Evolutionary conservation across 2,888 invertebrate species (phyloP).

Genomic region (Cinara cedri): DNA sequence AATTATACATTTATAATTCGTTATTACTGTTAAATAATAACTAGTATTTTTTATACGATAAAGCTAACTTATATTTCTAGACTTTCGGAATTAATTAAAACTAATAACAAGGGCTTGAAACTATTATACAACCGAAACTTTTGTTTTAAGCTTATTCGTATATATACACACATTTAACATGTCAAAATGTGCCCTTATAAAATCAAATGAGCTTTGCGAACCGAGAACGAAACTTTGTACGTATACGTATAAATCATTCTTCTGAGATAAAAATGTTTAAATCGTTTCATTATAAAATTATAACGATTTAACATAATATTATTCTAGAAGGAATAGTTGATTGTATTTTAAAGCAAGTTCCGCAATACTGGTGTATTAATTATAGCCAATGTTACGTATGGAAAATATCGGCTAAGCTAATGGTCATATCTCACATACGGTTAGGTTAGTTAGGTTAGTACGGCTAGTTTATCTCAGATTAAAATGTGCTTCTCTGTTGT

Average conservation of each 20-base stretch:
- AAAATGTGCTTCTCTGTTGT: too few relatives aligned
- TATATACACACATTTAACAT: not conserved
- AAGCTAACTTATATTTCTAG: not conserved
- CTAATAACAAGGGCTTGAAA: not conserved
- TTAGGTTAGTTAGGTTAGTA: too few relatives aligned
- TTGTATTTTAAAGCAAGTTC: too few relatives aligned
- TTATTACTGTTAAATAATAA: not conserved
- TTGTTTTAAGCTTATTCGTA: not conserved
- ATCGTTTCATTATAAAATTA: too few relatives aligned
- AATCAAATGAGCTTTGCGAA: not conserved
- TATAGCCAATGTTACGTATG: too few relatives aligned
- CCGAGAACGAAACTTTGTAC: not conserved
- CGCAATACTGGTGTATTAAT: too few relatives aligned
- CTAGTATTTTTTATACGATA: not conserved
- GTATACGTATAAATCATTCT: not conserved
- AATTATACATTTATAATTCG: not conserved
- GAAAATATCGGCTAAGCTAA: too few relatives aligned
- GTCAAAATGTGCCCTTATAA: not conserved
- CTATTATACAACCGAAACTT: not conserved
- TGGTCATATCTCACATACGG: too few relatives aligned
- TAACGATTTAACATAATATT: too few relatives aligned
- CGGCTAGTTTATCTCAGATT: too few relatives aligned
- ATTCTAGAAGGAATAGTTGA: too few relatives aligned
- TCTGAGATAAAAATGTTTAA: too few relatives aligned
- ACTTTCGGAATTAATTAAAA: slow-evolving; percentile 19